phyloP scores from a whole-genome alignment of 1,140 invertebrate genomes.

The Eciton burchellii region DNA sequence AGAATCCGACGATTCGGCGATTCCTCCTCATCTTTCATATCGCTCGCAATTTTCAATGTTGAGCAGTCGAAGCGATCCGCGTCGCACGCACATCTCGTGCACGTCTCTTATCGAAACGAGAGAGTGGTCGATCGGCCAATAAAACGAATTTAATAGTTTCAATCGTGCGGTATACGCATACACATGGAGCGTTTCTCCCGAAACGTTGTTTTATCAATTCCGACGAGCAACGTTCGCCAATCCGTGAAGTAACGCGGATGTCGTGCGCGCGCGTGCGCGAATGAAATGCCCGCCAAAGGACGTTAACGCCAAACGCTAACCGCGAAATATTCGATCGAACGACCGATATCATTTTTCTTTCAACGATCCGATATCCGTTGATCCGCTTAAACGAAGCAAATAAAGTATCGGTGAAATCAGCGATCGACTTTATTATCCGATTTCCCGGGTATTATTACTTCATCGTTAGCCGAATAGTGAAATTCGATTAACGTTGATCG shows the following conservation, averaged over 20 bases:
- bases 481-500: too few species aligned
- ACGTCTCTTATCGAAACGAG: too few species aligned
- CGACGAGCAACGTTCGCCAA: too few species aligned
- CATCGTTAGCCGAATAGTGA: not conserved
- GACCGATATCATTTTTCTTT: slow-evolving; percentile 15
- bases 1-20: too few species aligned
- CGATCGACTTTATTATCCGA: not conserved
- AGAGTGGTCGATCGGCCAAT: too few species aligned
- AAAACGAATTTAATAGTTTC: slow-evolving; percentile 63
- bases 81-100: too few species aligned
- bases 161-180: slow-evolving; percentile 6
- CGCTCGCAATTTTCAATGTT: too few species aligned
- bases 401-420: not conserved
- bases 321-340: slow-evolving; percentile 36
- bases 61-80: slow-evolving; percentile 1
- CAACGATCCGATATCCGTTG: not conserved
- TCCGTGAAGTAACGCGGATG: not conserved
- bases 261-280: slow-evolving; percentile 22
- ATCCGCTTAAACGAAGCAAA: not conserved
- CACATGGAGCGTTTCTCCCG: slow-evolving; percentile 20
- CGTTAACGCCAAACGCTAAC: slow-evolving; percentile 4
- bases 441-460: not conserved
- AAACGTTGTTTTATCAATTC: slow-evolving; percentile 45
- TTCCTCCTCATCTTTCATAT: too few species aligned
- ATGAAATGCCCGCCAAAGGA: slow-evolving; percentile 25